Conservation (phyloP, 2,888 invertebrate species). For the Labia minor region DNA sequence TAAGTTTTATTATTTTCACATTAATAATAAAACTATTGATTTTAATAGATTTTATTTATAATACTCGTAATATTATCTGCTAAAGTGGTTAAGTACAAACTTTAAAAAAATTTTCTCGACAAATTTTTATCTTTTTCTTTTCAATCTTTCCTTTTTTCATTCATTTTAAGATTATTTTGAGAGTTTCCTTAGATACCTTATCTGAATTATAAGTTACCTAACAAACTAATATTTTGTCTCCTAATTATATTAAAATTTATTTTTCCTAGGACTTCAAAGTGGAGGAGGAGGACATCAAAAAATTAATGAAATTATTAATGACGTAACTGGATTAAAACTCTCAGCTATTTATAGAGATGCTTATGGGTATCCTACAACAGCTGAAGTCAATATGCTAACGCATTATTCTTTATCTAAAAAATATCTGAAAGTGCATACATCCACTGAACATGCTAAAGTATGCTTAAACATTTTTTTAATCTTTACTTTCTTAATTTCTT, state of each 20-base stretch:
- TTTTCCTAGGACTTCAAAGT: slow-evolving; percentile 22
- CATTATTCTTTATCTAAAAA: slow-evolving; percentile 74
- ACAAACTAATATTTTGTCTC: no score
- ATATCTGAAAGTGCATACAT: slow-evolving; percentile 76
- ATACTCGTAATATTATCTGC: no score
- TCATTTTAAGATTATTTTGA: no score
- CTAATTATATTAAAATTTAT: slow-evolving; percentile 16
- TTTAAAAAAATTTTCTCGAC: no score
- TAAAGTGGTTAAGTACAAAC: not conserved
- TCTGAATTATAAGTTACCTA: no score
- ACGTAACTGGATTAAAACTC: slow-evolving; percentile 55
- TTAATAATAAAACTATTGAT: not conserved
- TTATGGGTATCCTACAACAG: slow-evolving; percentile 51
- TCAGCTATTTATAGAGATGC: slow-evolving; percentile 59
- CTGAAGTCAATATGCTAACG: slow-evolving; percentile 59
- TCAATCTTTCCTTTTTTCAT: no score
- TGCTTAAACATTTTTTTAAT: slow-evolving; percentile 25
- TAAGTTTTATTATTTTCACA: slow-evolving; percentile 24
- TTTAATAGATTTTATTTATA: not conserved
- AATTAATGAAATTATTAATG: slow-evolving; percentile 51
- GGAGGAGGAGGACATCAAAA: slow-evolving; percentile 28
- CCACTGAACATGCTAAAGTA: slow-evolving; percentile 67
- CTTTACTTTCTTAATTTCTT: not conserved
- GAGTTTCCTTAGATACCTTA: no score
- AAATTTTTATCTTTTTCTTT: no score